Conservation (phyloP, 2,888 invertebrate genomes). For the Netelia melanura region DNA sequence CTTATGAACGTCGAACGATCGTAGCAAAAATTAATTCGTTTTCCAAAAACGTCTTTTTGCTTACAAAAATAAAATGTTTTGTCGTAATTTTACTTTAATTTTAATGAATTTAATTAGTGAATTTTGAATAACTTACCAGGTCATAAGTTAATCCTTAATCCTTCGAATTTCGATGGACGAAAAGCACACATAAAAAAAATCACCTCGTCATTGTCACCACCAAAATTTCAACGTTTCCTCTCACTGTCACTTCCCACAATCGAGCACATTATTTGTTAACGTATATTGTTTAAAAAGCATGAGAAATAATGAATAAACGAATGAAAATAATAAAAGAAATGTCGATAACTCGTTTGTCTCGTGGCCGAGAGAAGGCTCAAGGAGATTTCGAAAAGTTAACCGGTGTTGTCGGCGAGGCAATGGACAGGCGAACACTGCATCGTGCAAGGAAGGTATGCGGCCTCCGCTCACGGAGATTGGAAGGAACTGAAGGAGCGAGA, state of each 20-base stretch:
- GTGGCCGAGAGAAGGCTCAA: conserved; percentile 23
- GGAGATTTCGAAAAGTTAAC: conserved; percentile 72
- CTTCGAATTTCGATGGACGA: conserved; percentile 30
- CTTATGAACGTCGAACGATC: neutral
- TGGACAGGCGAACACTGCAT: conserved; percentile 82
- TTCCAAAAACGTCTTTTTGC: neutral
- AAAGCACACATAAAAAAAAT: conserved; percentile 54
- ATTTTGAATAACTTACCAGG: conserved; percentile 55
- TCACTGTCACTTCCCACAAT: conserved; percentile 23
- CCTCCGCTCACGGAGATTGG: conserved; percentile 80
- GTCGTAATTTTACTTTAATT: neutral
- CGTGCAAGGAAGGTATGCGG: conserved; percentile 82
- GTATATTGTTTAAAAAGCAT: neutral
- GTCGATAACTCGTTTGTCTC: conserved; percentile 19
- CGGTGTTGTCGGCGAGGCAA: conserved; percentile 81
- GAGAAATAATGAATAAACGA: neutral
- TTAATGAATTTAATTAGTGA: neutral
- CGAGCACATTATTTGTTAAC: conserved; percentile 3
- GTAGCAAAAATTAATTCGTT: neutral
- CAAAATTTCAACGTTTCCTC: conserved; percentile 8
- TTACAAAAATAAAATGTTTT: neutral
- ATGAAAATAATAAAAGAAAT: neutral
- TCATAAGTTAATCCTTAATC: conserved; percentile 72
- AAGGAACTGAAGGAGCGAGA: conserved; percentile 77
- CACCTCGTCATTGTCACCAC: conserved; percentile 68